A percentile compares a stretch with the other conserved stretches of the same genome.
Evolutionary conservation across 2,113 vertebrate species (phyloP).

Genomic region (Melozone crissalis): DNA sequence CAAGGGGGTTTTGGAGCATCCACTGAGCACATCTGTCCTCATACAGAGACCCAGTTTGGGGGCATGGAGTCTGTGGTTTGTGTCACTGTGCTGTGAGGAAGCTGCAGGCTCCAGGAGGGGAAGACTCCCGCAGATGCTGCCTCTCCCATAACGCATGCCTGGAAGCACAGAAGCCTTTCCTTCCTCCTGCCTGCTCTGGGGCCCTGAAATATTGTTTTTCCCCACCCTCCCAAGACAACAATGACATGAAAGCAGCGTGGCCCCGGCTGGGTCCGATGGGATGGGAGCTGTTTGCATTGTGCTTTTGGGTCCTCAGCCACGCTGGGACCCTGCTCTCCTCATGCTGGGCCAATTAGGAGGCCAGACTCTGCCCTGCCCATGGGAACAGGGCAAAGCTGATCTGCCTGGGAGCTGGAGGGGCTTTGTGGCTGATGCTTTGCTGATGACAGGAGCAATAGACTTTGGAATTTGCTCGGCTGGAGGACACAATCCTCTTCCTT

Average conservation of each 20-base stretch:
- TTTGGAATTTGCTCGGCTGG: neutral
- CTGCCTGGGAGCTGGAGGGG: neutral
- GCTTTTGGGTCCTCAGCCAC: neutral
- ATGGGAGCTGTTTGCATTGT: conserved; percentile 31
- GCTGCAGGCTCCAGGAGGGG: neutral
- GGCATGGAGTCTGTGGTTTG: neutral
- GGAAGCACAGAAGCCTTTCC: conserved; percentile 3
- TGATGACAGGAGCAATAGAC: neutral
- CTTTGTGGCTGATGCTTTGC: neutral
- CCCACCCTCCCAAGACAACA: conserved; percentile 52
- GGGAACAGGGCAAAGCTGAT: neutral
- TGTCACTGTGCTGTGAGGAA: neutral
- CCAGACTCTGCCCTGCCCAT: neutral
- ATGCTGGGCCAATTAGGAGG: neutral
- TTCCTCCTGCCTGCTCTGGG: neutral
- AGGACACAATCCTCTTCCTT: neutral
- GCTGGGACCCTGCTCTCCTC: neutral
- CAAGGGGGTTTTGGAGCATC: neutral
- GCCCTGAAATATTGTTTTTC: neutral
- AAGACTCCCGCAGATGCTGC: neutral
- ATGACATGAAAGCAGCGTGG: conserved; percentile 29
- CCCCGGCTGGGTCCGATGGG: neutral
- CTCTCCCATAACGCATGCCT: neutral
- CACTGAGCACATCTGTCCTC: neutral
- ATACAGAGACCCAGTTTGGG: accelerated